Conservation (phyloP, 2,888 invertebrate species). For the Brassicogethes aeneus region DNA sequence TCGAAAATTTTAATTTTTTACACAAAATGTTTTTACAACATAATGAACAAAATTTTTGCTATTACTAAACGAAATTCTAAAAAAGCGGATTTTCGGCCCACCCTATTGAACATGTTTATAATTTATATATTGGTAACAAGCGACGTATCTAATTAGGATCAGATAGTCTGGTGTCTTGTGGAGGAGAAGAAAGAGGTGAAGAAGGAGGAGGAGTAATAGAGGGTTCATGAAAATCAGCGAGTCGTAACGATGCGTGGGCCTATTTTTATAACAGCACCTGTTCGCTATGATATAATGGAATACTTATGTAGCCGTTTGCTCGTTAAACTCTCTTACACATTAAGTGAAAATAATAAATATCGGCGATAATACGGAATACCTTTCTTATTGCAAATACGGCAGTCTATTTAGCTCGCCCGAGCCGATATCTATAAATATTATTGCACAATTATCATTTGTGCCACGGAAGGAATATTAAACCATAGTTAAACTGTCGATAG, state of each 20-base stretch:
- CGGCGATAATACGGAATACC: slow-evolving; percentile 32
- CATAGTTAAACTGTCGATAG: slow-evolving; percentile 13
- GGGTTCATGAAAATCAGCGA: slow-evolving; percentile 23
- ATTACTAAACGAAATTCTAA: too few species aligned
- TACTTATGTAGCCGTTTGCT: slow-evolving; percentile 35
- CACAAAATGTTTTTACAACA: too few species aligned
- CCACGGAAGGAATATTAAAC: slow-evolving; percentile 16
- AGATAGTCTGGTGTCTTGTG: slow-evolving; percentile 15
- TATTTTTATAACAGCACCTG: slow-evolving; percentile 39
- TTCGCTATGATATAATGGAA: slow-evolving; percentile 39
- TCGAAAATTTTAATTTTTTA: too few species aligned
- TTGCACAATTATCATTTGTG: slow-evolving; percentile 19
- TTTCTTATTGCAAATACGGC: slow-evolving; percentile 16
- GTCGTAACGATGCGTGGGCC: slow-evolving; percentile 37
- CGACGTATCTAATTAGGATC: slow-evolving; percentile 24
- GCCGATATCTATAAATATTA: slow-evolving; percentile 5
- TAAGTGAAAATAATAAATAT: slow-evolving; percentile 37
- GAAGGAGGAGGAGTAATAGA: neutral
- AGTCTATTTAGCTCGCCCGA: slow-evolving; percentile 9
- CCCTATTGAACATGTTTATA: too few species aligned
- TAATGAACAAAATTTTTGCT: too few species aligned
- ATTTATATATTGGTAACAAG: slow-evolving; percentile 3
- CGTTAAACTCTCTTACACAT: slow-evolving; percentile 34
- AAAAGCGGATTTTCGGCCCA: too few species aligned
- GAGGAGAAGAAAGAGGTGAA: neutral